Evolutionary conservation across 2,113 vertebrate species (phyloP).

Genomic region (Cepphus grylle): DNA sequence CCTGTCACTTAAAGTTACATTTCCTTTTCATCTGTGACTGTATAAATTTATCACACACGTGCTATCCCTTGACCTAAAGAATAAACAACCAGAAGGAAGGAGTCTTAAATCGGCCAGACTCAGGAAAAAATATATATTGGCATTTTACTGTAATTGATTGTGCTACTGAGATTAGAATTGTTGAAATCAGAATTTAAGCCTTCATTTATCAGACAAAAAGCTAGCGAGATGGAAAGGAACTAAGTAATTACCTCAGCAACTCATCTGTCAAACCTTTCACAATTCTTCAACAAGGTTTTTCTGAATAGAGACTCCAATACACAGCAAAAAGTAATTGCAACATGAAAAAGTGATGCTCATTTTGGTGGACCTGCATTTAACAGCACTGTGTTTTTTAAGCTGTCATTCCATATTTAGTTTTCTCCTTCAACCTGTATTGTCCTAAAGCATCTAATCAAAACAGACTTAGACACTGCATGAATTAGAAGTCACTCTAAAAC

Average conservation of each 20-base stretch:
- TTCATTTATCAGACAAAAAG: constrained; percentile 64
- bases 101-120: background rate
- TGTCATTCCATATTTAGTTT: constrained; percentile 14
- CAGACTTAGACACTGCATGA: background rate
- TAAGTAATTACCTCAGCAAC: constrained; percentile 66
- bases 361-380: background rate
- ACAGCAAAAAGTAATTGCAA: constrained; percentile 22
- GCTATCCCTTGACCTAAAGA: background rate
- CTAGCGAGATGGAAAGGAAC: constrained; percentile 52
- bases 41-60: background rate
- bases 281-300: constrained; percentile 42
- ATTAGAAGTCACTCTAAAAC: constrained; percentile 14
- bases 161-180: constrained; percentile 60
- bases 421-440: background rate
- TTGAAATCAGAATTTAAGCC: constrained; percentile 63
- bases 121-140: constrained; percentile 28
- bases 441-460: constrained; percentile 17
- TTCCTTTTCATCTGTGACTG: background rate
- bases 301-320: background rate
- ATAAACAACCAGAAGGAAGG: constrained; percentile 26
- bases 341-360: background rate
- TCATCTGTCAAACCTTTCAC: constrained; percentile 66
- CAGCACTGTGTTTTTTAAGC: background rate
- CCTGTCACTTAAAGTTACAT: background rate
- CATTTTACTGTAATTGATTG: constrained; percentile 61